Percentiles rank a stretch among this genome's conserved stretches.
Conservation (phyloP, 2,888 invertebrate species). For the Leptothorax acervorum region DNA sequence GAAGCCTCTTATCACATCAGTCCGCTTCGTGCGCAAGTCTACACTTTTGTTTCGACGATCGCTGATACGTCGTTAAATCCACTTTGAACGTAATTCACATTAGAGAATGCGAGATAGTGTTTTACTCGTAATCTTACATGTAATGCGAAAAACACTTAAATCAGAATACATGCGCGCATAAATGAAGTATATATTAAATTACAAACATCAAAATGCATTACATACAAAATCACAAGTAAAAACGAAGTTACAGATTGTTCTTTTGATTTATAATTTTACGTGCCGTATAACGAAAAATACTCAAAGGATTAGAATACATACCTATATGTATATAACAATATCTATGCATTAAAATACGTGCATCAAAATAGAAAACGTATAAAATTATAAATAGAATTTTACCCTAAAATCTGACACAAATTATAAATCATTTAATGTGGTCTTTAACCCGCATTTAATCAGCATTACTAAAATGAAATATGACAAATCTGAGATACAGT, state of each 20-base stretch:
- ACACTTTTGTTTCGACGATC: background rate
- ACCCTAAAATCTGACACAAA: background rate
- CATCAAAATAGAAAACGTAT: background rate
- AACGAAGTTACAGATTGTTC: background rate
- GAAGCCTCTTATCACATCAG: slow-evolving; percentile 21
- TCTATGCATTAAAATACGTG: background rate
- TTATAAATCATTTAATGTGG: background rate
- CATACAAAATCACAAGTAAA: background rate
- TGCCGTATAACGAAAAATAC: background rate
- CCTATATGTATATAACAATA: background rate
- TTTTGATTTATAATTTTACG: too few relatives aligned
- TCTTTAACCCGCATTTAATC: background rate
- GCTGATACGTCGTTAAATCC: background rate
- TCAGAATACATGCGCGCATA: too few relatives aligned
- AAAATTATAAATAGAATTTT: background rate
- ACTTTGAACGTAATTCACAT: background rate
- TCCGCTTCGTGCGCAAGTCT: slow-evolving; percentile 20
- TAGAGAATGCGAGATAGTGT: background rate
- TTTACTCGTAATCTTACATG: background rate
- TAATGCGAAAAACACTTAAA: background rate
- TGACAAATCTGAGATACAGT: background rate
- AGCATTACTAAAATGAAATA: background rate
- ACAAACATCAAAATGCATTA: too few relatives aligned
- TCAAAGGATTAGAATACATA: background rate
- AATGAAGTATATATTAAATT: too few relatives aligned